Evolutionary conservation across 2,888 invertebrate genomes (phyloP).

Genomic region (Doris montereyensis): DNA sequence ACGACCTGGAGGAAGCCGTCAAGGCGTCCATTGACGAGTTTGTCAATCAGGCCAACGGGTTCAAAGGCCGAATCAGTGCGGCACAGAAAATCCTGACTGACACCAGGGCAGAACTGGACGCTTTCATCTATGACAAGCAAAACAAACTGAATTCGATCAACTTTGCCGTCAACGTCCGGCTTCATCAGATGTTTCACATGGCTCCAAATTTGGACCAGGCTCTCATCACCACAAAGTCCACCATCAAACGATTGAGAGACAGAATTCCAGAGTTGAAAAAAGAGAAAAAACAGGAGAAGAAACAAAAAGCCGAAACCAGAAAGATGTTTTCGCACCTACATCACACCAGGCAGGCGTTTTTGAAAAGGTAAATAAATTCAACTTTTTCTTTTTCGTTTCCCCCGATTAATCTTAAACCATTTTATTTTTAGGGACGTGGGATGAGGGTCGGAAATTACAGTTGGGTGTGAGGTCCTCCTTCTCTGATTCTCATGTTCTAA

Average conservation of each 20-base stretch:
- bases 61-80: neutral
- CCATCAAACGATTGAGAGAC: conserved; percentile 21
- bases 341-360: conserved; percentile 10
- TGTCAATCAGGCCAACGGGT: neutral
- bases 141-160: conserved; percentile 26
- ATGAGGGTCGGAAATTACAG: no score
- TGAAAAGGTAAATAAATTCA: conserved; percentile 16
- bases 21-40: conserved; percentile 24
- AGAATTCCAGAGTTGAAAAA: conserved; percentile 34
- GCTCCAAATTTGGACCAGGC: conserved; percentile 14
- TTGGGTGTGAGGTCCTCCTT: no score
- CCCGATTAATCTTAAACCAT: no score
- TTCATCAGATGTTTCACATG: conserved; percentile 32
- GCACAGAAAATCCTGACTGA: conserved; percentile 27
- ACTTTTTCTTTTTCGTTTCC: no score
- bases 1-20: conserved; percentile 21
- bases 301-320: conserved; percentile 11
- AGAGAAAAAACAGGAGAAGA: conserved; percentile 24
- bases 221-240: conserved; percentile 3
- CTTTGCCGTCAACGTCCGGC: conserved; percentile 15
- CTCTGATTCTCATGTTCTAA: no score
- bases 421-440: no score
- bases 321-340: conserved; percentile 8
- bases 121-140: conserved; percentile 33
- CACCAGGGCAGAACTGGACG: conserved; percentile 3